phyloP scores from a whole-genome alignment of 2,113 vertebrate genomes.

The Entomyzon cyanotis region DNA sequence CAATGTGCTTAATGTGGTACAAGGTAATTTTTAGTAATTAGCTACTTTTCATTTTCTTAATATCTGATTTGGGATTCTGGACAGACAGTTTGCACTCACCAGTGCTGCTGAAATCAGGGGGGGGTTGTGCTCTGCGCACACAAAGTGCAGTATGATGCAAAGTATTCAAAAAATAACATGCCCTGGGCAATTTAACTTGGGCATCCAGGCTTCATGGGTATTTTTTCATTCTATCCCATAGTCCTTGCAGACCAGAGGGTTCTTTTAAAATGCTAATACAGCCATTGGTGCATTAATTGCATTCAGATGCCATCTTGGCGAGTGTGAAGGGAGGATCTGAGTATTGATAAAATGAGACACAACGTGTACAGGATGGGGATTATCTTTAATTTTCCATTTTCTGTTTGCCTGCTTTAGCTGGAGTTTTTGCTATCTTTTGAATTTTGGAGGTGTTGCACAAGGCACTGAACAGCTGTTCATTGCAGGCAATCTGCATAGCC shows the following conservation, averaged over 20 bases:
- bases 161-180: fast-evolving
- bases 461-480: not conserved
- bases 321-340: not conserved
- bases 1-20: not conserved
- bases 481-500: not conserved
- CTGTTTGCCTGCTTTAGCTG: not conserved
- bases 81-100: not conserved
- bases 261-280: not conserved
- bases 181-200: not conserved
- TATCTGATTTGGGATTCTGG: not conserved
- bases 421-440: not conserved
- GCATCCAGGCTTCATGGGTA: not conserved
- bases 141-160: not conserved
- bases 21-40: not conserved
- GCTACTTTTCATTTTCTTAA: not conserved
- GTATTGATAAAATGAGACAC: not conserved
- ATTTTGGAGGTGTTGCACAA: not conserved
- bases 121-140: not conserved
- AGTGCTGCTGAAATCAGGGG: not conserved
- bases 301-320: not conserved
- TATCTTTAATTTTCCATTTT: not conserved
- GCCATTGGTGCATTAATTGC: not conserved
- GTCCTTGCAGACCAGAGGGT: not conserved
- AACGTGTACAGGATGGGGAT: fast-evolving
- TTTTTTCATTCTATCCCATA: not conserved